Evolutionary conservation across 2,113 vertebrate genomes (phyloP).

Genomic region (Lophotis ruficrista): DNA sequence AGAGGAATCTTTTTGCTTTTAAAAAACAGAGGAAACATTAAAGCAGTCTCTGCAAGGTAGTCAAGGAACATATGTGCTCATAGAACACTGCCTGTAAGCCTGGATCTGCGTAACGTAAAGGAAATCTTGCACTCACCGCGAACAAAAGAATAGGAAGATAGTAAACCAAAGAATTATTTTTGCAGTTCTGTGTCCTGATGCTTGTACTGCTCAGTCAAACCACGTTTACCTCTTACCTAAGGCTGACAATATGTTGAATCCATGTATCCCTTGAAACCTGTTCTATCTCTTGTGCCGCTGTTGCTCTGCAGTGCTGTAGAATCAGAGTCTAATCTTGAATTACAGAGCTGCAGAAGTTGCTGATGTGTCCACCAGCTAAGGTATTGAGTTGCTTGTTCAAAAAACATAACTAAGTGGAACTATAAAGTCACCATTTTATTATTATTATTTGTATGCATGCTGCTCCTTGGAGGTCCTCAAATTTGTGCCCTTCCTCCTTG

Average conservation of each 20-base stretch:
- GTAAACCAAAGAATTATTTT: not conserved
- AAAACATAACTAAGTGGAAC: not conserved
- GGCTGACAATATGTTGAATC: accelerated
- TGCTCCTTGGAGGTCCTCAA: not conserved
- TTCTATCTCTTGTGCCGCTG: not conserved
- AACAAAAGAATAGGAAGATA: accelerated
- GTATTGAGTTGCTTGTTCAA: not conserved
- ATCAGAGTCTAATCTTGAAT: not conserved
- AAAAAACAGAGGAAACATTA: not conserved
- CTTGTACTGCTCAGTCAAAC: not conserved
- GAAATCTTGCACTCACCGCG: accelerated
- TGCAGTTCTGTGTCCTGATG: not conserved
- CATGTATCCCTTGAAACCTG: not conserved
- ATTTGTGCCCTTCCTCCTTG: slow-evolving; percentile 20
- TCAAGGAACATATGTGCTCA: accelerated
- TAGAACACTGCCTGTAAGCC: not conserved
- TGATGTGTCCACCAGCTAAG: not conserved
- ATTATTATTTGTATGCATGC: not conserved
- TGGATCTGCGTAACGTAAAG: not conserved
- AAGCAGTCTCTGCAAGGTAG: not conserved
- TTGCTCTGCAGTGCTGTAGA: not conserved
- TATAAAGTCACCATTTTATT: not conserved
- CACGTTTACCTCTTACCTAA: not conserved
- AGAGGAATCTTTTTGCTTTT: not conserved
- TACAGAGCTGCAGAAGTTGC: not conserved